Base-by-base conservation (phyloP, 2,888 invertebrate genomes). In the Siphlonurus alternatus region DNA sequence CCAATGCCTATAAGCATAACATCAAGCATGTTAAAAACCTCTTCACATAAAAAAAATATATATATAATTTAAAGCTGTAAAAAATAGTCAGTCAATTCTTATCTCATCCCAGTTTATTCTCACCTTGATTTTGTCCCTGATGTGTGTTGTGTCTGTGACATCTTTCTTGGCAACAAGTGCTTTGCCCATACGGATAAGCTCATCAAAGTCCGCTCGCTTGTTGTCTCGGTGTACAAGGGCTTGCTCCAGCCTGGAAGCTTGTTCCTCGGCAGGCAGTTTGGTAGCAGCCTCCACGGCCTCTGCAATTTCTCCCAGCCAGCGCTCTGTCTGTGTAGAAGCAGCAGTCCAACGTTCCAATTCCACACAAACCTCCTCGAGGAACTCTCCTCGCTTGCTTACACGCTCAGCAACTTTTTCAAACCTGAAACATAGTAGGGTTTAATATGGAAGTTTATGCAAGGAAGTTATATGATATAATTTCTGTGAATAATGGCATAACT, bases 351-450 rank as follows among this genome's bases (percentile, higher is more conserved):
- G 79, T 2, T 80, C 78, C 66, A 93, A 77, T 66, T 85, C 83
- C 2, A 76, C 76, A 20, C 85, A 83, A 18, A 93, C 85, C 66
- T 92, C 89, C 51, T 91, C 88, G 2, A 96, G 77, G 77, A 92
- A 88, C 69, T 88, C 88, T 2, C 86, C 86, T 64, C 94, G 86
- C 66, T 87, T 87, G 54, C 82, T 76, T 0, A 88, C 86, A 68
- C 88, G 87, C 68, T 93, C 91, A 61, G 88, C 81, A 0, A 95
- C 79, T 71, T 91, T 93, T 70, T 93, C 92, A 75, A 91, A 96
- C 74, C 93, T 85, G 67, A 72, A 70, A n/a, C n/a, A n/a, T n/a
- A 70, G 61, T 2, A 62, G 23, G 53, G 3, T 10, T 15, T 18
- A 2, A 23, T n/a, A n/a, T n/a, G n/a, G n/a, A n/a, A n/a, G n/a